Evolutionary conservation across 1,140 invertebrate species (phyloP).

Genomic region (Diploscapter pachys): DNA sequence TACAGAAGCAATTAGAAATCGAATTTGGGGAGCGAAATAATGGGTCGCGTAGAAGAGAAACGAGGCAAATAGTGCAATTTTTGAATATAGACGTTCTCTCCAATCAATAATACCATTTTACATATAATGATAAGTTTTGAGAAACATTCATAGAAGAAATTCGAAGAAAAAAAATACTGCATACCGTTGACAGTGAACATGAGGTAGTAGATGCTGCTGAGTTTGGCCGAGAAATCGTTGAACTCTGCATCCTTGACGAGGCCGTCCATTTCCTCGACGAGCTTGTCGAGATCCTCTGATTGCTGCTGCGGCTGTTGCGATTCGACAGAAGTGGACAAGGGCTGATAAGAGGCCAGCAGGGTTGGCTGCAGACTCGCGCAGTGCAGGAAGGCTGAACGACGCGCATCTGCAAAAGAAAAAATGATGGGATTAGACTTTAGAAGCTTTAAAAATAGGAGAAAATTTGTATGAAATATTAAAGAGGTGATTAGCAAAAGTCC

Average conservation of each 20-base stretch:
- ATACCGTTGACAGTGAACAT: constrained; percentile 1
- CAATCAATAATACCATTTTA: background rate
- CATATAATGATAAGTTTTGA: background rate
- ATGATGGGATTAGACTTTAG: background rate
- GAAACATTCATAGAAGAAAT: background rate
- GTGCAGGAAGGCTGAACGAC: background rate
- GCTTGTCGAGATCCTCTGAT: constrained; percentile 9
- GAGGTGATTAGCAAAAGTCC: background rate
- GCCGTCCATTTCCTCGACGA: background rate
- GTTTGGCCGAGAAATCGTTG: background rate
- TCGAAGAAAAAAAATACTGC: background rate
- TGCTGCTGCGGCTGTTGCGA: background rate
- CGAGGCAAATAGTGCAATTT: background rate
- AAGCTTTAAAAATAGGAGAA: background rate
- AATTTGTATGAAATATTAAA: background rate
- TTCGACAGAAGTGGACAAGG: too few relatives aligned
- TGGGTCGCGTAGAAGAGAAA: background rate
- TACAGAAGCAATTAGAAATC: background rate
- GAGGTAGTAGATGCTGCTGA: background rate
- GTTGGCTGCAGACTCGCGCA: background rate
- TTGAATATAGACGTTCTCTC: background rate
- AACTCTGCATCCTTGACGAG: background rate
- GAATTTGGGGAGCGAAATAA: background rate
- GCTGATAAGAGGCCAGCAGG: too few relatives aligned
- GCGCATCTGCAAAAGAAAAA: background rate